Evolutionary conservation across 2,888 invertebrate species (phyloP).

Genomic region (Clusia tigrina): DNA sequence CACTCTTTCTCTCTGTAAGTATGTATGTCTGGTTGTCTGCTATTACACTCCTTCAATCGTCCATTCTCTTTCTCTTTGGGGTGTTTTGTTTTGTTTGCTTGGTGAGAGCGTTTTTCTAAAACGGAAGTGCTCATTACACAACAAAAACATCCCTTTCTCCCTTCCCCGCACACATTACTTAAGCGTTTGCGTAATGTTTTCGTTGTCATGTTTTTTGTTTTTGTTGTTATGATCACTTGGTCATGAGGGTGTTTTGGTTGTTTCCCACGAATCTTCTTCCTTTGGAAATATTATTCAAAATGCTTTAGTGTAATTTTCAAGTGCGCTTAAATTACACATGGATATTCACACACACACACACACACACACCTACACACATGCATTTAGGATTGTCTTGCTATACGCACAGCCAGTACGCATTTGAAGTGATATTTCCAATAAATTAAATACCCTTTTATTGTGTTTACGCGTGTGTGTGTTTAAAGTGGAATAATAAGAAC

Average conservation of each 20-base stretch:
- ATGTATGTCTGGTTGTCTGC: neutral
- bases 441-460: no score
- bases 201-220: no score
- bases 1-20: neutral
- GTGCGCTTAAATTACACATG: constrained; percentile 51
- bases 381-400: neutral
- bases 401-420: neutral
- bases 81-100: neutral
- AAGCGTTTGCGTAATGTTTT: constrained; percentile 1
- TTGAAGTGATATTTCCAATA: constrained; percentile 1
- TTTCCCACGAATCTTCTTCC: constrained; percentile 35
- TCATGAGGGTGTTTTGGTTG: constrained; percentile 33
- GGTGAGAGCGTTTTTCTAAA: neutral
- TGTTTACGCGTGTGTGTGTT: no score
- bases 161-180: constrained; percentile 5
- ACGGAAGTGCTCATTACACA: constrained; percentile 18
- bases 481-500: no score
- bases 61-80: neutral
- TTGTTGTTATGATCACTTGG: neutral
- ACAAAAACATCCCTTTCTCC: neutral
- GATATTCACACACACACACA: neutral
- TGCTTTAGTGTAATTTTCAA: constrained; percentile 46
- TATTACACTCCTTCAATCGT: neutral
- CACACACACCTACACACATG: neutral
- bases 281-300: constrained; percentile 20